Percentiles rank a stretch among this genome's conserved stretches.
Conservation (phyloP, 2,113 vertebrate genomes). For the Microtus montanus region DNA sequence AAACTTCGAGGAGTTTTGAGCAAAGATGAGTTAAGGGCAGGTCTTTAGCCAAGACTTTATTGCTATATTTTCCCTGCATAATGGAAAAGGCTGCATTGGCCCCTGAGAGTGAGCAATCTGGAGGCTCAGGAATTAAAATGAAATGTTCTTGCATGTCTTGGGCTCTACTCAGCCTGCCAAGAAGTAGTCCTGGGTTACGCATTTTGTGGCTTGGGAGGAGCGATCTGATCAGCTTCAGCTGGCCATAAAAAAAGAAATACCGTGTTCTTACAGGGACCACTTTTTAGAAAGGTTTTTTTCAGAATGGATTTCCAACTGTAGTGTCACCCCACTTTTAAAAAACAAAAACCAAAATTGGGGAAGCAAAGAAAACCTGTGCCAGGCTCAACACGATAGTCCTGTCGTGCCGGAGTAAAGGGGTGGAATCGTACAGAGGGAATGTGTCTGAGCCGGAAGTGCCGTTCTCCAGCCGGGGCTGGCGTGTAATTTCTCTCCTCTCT, state of each 20-base stretch:
- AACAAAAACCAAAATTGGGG: not conserved
- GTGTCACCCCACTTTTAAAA: conserved; percentile 70
- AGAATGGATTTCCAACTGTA: conserved; percentile 73
- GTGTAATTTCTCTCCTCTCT: conserved; percentile 78
- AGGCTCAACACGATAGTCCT: conserved; percentile 80
- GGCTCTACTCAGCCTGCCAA: conserved; percentile 31
- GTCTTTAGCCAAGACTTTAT: conserved; percentile 44
- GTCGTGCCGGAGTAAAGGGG: conserved; percentile 70
- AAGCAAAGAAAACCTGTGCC: conserved; percentile 64
- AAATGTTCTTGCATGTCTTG: not conserved
- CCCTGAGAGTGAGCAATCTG: not conserved
- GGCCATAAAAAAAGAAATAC: conserved; percentile 70
- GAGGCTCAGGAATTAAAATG: conserved; percentile 51
- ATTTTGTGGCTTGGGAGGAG: conserved; percentile 47
- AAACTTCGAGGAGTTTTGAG: conserved; percentile 32
- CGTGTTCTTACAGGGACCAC: conserved; percentile 51
- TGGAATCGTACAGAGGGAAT: conserved; percentile 73
- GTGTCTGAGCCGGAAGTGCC: conserved; percentile 75
- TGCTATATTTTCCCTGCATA: not conserved
- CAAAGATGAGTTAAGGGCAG: not conserved
- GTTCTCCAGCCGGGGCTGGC: conserved; percentile 70
- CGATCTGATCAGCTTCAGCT: conserved; percentile 51
- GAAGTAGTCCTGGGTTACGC: conserved; percentile 3
- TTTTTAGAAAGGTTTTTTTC: conserved; percentile 61
- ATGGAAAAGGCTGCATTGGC: not conserved